phyloP scores from a whole-genome alignment of 2,113 vertebrate genomes.

The Cyanoramphus novaezelandiae region DNA sequence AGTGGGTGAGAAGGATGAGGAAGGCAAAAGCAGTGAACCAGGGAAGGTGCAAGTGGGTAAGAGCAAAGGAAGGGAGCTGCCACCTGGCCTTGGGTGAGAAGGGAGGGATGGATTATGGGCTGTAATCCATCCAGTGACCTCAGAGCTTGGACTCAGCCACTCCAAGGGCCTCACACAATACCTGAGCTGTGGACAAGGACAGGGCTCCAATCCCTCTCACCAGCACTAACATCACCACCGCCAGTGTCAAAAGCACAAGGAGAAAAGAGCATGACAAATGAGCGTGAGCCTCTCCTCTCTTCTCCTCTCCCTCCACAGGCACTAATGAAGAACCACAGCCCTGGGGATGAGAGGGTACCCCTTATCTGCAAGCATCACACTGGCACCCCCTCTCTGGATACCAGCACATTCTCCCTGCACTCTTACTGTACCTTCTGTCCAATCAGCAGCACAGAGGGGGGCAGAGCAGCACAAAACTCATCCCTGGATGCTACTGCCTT shows the following conservation, averaged over 20 bases:
- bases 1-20: not conserved
- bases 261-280: slow-evolving; percentile 23
- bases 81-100: not conserved
- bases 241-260: slow-evolving; percentile 44
- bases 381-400: not conserved
- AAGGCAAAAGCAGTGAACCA: not conserved
- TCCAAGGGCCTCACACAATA: not conserved
- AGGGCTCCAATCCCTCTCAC: not conserved
- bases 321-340: fast-evolving
- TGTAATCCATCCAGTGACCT: not conserved
- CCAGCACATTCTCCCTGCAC: not conserved
- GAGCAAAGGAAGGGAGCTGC: not conserved
- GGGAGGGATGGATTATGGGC: not conserved
- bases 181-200: slow-evolving; percentile 40
- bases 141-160: not conserved
- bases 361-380: not conserved
- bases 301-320: not conserved
- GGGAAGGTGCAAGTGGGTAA: not conserved
- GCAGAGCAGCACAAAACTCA: not conserved
- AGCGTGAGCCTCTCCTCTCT: not conserved
- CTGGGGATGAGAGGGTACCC: not conserved
- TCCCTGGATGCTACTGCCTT: not conserved
- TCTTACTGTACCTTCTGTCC: not conserved
- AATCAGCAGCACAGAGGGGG: not conserved
- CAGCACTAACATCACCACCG: not conserved